Evolutionary conservation across 2,888 invertebrate genomes (phyloP).

Genomic region (Caenorhabditis macrosperma): DNA sequence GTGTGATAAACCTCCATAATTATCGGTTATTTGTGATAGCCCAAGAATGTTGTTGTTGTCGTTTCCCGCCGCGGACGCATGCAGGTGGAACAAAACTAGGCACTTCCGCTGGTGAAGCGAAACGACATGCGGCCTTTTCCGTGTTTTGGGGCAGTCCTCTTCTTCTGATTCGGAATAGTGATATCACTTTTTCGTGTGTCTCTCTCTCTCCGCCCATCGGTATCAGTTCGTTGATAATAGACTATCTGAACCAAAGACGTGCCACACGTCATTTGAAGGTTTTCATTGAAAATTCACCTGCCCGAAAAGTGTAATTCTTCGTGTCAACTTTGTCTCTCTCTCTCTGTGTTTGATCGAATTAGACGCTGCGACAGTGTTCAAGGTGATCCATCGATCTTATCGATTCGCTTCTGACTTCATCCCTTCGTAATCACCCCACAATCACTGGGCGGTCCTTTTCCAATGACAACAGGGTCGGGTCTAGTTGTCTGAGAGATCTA

Average conservation of each 20-base stretch:
- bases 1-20: background rate
- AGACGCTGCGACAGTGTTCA: background rate
- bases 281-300: background rate
- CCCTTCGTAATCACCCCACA: background rate
- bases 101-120: constrained; percentile 21
- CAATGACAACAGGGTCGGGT: background rate
- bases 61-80: background rate
- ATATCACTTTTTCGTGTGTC: constrained; percentile 36
- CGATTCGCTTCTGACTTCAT: background rate
- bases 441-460: constrained; percentile 6
- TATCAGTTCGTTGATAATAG: constrained; percentile 48
- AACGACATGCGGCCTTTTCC: background rate
- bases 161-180: constrained; percentile 24
- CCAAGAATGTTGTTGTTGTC: background rate
- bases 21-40: background rate
- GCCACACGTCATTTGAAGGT: constrained; percentile 10
- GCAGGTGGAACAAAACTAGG: constrained; percentile 34
- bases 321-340: background rate
- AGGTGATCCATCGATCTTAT: constrained; percentile 6
- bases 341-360: constrained; percentile 7
- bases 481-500: constrained; percentile 4
- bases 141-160: background rate
- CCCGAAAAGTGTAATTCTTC: constrained; percentile 4
- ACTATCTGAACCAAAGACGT: background rate
- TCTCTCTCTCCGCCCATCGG: constrained; percentile 19